Evolutionary conservation across 1,140 invertebrate genomes (phyloP).

Genomic region (Tetragnatha versicolor): DNA sequence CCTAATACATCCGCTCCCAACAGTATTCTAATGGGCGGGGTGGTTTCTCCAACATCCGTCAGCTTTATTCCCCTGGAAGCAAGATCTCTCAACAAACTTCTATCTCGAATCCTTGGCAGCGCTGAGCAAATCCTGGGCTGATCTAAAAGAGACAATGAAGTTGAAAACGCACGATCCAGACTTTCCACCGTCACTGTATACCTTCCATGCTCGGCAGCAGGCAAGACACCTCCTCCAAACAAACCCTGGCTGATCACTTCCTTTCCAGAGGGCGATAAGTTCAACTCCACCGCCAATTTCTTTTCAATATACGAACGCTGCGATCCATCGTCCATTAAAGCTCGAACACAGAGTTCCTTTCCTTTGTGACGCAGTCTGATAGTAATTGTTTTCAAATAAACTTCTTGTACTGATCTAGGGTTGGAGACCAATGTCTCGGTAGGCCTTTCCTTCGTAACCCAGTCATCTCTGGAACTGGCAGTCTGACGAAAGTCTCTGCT

Average conservation of each 20-base stretch:
- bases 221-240: slow-evolving; percentile 12
- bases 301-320: slow-evolving; percentile 20
- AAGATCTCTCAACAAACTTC: neutral
- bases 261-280: neutral
- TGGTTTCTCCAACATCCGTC: slow-evolving; percentile 15
- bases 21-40: slow-evolving; percentile 13
- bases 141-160: slow-evolving; percentile 1
- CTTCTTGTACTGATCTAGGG: neutral
- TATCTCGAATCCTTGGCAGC: neutral
- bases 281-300: slow-evolving; percentile 32
- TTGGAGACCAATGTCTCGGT: neutral
- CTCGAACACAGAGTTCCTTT: slow-evolving; percentile 11
- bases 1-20: slow-evolving; percentile 33
- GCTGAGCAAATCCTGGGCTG: slow-evolving; percentile 35
- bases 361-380: slow-evolving; percentile 20
- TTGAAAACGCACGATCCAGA: slow-evolving; percentile 11
- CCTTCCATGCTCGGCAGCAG: slow-evolving; percentile 9
- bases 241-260: slow-evolving; percentile 34
- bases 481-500: neutral
- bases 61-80: neutral
- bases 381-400: slow-evolving; percentile 17
- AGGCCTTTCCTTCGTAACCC: neutral
- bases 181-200: slow-evolving; percentile 5
- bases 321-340: slow-evolving; percentile 26
- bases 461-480: neutral